Evolutionary conservation across 1,140 invertebrate genomes (phyloP).

Genomic region (Acromyrmex echinatior): DNA sequence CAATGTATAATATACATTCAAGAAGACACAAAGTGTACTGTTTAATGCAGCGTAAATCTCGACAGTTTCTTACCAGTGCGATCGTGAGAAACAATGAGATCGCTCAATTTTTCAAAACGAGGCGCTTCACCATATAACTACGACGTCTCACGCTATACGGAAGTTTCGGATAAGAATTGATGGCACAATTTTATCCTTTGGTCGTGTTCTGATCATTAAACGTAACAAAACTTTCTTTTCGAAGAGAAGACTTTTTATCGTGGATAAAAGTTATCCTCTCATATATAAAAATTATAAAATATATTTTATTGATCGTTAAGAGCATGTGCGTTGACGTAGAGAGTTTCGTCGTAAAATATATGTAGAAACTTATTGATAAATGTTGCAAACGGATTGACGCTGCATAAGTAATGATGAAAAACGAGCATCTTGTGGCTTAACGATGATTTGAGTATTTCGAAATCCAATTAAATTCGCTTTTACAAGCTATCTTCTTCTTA

Average conservation of each 20-base stretch:
- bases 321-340: neutral
- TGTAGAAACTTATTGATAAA: slow-evolving; percentile 21
- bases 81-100: slow-evolving; percentile 52
- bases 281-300: neutral
- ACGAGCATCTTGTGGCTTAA: neutral
- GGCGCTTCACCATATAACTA: neutral
- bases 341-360: neutral
- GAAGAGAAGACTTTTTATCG: neutral
- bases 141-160: slow-evolving; percentile 13
- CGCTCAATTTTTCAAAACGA: neutral
- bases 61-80: slow-evolving; percentile 39
- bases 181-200: slow-evolving; percentile 43
- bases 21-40: neutral
- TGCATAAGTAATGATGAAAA: slow-evolving; percentile 2
- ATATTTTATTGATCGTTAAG: neutral
- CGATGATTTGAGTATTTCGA: slow-evolving; percentile 8
- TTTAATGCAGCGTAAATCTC: slow-evolving; percentile 24
- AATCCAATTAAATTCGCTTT: neutral
- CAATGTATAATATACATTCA: too few relatives aligned
- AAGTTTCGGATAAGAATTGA: slow-evolving; percentile 22
- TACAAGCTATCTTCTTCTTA: slow-evolving; percentile 11
- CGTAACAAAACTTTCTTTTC: slow-evolving; percentile 6
- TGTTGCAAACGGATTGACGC: slow-evolving; percentile 5
- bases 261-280: neutral
- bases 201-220: neutral